phyloP scores from a whole-genome alignment of 2,888 invertebrate species.

The Latrodectus hesperus region DNA sequence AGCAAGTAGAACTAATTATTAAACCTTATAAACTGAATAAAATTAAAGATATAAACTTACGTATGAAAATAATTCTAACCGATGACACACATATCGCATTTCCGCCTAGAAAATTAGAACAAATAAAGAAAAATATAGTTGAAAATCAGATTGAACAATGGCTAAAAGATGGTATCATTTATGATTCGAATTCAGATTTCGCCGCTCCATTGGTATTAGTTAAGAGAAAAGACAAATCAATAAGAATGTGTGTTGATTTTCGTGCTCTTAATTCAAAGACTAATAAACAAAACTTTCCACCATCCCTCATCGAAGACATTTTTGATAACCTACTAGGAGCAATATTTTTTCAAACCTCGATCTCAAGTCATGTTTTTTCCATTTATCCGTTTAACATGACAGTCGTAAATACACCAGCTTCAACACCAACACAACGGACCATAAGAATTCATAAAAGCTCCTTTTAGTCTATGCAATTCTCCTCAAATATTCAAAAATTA shows the following conservation, averaged over 20 bases:
- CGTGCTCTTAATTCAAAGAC: not conserved
- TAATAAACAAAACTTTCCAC: not conserved
- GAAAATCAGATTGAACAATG: not conserved
- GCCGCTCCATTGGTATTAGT: not conserved
- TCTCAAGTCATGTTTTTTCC: too few species aligned
- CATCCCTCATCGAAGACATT: not conserved
- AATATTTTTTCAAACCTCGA: not conserved
- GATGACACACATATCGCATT: not conserved
- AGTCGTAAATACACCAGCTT: too few species aligned
- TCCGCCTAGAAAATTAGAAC: not conserved
- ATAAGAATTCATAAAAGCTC: not conserved
- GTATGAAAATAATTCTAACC: not conserved
- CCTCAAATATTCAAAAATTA: not conserved
- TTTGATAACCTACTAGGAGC: not conserved
- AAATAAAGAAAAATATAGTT: not conserved
- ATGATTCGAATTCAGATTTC: not conserved
- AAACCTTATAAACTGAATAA: not conserved
- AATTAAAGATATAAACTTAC: not conserved
- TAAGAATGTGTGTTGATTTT: not conserved
- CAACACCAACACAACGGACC: not conserved
- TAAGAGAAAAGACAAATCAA: not conserved
- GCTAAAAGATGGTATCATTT: not conserved
- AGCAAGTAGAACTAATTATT: not conserved
- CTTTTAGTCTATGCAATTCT: not conserved
- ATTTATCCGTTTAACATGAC: too few species aligned